Evolutionary conservation across 2,888 invertebrate genomes (phyloP).

Genomic region (Pardosa pseudoannulata): DNA sequence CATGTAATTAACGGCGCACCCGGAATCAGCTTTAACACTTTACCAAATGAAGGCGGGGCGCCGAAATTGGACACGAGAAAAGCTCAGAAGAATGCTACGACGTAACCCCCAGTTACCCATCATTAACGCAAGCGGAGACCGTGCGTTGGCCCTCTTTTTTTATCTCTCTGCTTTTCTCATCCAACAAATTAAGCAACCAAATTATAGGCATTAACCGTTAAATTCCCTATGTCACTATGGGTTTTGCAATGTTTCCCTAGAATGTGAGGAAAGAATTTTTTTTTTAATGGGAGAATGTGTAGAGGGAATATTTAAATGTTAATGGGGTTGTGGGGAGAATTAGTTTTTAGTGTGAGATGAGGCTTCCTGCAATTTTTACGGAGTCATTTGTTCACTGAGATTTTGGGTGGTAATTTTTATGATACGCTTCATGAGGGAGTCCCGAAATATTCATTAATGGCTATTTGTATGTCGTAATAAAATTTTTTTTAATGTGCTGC

Average conservation of each 20-base stretch:
- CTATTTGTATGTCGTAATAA: not conserved
- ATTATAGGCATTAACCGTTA: constrained; percentile 60
- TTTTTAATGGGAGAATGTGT: not conserved
- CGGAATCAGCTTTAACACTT: constrained; percentile 68
- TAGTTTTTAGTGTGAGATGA: not conserved
- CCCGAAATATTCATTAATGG: not conserved
- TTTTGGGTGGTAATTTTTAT: constrained; percentile 2
- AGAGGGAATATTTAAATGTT: not conserved
- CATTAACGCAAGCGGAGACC: constrained; percentile 49
- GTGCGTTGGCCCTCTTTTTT: constrained; percentile 40
- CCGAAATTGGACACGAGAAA: constrained; percentile 43
- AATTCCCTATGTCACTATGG: constrained; percentile 24
- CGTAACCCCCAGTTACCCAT: constrained; percentile 46
- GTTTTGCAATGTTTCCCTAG: not conserved
- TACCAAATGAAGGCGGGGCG: constrained; percentile 53
- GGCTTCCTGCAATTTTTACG: not conserved
- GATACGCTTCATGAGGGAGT: not conserved
- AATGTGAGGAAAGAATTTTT: not conserved
- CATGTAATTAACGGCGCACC: constrained; percentile 40
- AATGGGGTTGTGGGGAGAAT: not conserved
- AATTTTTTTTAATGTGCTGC: not conserved
- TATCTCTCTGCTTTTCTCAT: no score
- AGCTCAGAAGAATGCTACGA: constrained; percentile 23
- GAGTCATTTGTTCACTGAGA: not conserved
- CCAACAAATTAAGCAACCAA: constrained; percentile 64